These are phyloP conservation scores for Metopolophium dirhodum DNA, from an alignment of 1,140 invertebrate genomes.

Conservation along the genomic window DNA sequence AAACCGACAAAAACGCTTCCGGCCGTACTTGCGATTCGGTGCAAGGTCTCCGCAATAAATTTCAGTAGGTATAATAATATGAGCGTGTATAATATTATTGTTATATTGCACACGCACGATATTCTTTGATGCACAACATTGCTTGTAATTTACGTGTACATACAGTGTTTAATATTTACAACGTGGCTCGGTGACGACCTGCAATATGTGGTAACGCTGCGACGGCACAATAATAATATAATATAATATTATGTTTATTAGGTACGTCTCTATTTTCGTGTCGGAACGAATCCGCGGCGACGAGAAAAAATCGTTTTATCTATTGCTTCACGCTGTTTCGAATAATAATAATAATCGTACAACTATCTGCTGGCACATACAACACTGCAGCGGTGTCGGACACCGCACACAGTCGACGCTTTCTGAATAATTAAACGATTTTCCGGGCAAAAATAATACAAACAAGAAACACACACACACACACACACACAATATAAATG, in stretches of 20 bases:
- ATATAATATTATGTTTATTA: neutral
- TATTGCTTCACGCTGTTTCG: conserved; percentile 1
- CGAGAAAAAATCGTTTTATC: neutral
- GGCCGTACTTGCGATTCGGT: neutral
- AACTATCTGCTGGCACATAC: neutral
- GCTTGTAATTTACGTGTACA: neutral
- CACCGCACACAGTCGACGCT: neutral
- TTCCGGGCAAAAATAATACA: neutral
- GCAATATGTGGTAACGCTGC: too few species aligned
- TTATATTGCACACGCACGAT: neutral
- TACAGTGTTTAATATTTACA: neutral
- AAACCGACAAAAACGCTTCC: neutral
- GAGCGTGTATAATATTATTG: too few species aligned
- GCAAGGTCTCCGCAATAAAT: neutral
- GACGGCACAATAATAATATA: neutral
- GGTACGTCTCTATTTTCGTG: neutral
- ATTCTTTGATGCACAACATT: neutral
- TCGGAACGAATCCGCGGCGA: neutral
- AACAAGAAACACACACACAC: neutral
- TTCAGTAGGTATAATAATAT: too few species aligned
- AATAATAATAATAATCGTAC: neutral
- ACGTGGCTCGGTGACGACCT: neutral
- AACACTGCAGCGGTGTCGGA: neutral
- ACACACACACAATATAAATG: neutral
- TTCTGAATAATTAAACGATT: conserved; percentile 17